Evolutionary conservation across 2,797 vertebrate genomes (phyloP).

Genomic region (Periparus ater): DNA sequence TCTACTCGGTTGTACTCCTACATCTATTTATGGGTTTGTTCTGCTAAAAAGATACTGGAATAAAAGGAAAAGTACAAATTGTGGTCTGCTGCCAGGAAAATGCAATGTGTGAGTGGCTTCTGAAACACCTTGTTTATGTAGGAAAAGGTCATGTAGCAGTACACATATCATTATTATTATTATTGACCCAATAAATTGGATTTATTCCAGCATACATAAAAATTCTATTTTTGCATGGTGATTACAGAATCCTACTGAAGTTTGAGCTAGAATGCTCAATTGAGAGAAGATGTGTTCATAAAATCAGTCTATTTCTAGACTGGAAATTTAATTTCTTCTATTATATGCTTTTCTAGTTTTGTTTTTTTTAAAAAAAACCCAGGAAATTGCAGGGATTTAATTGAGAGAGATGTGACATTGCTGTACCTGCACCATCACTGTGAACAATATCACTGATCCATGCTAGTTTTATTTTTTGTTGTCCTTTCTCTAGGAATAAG

Average conservation of each 20-base stretch:
- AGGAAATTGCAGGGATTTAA: not conserved
- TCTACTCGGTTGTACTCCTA: not conserved
- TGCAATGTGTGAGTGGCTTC: not conserved
- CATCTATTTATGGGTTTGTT: slow-evolving; percentile 39
- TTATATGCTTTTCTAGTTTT: not conserved
- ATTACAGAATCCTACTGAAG: not conserved
- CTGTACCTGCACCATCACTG: not conserved
- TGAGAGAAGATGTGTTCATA: not conserved
- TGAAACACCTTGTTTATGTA: not conserved
- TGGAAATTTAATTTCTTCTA: not conserved
- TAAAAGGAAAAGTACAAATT: not conserved
- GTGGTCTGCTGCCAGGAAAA: slow-evolving; percentile 10
- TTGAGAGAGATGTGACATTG: not conserved
- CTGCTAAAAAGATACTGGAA: not conserved
- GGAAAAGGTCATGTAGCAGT: not conserved
- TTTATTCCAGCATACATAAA: not conserved
- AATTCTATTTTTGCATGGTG: not conserved
- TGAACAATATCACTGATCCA: not conserved
- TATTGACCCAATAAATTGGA: not conserved
- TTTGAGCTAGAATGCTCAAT: not conserved
- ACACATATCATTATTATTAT: not conserved
- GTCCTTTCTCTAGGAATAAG: not conserved
- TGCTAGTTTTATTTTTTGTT: not conserved
- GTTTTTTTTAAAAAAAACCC: not conserved
- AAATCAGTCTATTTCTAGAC: not conserved